Percentiles rank a stretch among this genome's conserved stretches.
Conservation (phyloP, 2,888 invertebrate genomes). For the Euproctis similis region DNA sequence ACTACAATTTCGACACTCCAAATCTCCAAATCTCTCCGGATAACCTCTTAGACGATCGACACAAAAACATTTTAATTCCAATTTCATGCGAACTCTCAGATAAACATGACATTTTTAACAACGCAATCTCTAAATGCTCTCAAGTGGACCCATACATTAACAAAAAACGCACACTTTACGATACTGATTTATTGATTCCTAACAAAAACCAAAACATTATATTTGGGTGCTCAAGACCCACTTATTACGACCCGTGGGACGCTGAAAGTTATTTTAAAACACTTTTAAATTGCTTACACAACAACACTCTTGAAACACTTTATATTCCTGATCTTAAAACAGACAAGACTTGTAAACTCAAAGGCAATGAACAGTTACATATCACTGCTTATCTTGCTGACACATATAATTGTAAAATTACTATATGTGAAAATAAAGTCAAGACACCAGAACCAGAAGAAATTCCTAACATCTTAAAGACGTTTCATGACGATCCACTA, state of each 20-base stretch:
- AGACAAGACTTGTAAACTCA: conserved; percentile 10
- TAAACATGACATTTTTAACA: conserved; percentile 19
- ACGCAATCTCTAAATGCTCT: conserved; percentile 21
- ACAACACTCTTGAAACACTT: conserved; percentile 13
- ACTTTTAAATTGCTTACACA: conserved; percentile 21
- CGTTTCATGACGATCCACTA: conserved; percentile 25
- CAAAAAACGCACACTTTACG: conserved; percentile 17
- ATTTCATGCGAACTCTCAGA: conserved; percentile 17
- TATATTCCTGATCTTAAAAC: conserved; percentile 24
- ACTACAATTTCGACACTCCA: conserved; percentile 9
- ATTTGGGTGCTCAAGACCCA: conserved; percentile 15
- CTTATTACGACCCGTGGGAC: conserved; percentile 22
- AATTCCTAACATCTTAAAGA: conserved; percentile 27
- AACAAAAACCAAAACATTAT: conserved; percentile 19
- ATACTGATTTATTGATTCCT: conserved; percentile 19
- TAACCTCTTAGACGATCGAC: conserved; percentile 18
- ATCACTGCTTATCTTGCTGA: conserved; percentile 27
- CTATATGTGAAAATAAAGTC: conserved; percentile 24
- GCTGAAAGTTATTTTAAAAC: conserved; percentile 31
- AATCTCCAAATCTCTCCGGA: conserved; percentile 18
- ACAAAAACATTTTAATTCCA: conserved; percentile 27
- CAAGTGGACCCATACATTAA: conserved; percentile 5
- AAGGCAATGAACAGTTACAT: conserved; percentile 16
- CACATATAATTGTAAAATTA: conserved; percentile 20
- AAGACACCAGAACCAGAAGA: conserved; percentile 18